Percentiles rank a stretch among this genome's conserved stretches.
These are phyloP conservation scores for Prietella phreatophila DNA, from an alignment of 2,113 vertebrate genomes.

Conservation along the genomic window DNA sequence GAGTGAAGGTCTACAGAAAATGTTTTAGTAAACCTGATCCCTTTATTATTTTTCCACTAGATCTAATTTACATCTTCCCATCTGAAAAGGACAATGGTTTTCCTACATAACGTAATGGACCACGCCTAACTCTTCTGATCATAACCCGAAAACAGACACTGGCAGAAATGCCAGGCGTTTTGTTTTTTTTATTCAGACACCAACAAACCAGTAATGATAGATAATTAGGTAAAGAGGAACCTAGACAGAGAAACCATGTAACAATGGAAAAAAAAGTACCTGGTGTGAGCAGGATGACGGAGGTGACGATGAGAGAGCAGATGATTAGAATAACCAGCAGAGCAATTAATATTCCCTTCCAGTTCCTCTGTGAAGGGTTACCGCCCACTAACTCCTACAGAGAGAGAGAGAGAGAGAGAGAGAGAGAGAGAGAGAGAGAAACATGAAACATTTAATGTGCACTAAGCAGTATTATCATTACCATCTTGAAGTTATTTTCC, in stretches of 20 bases:
- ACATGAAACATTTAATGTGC: too few species aligned
- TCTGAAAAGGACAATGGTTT: background rate
- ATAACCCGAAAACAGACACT: background rate
- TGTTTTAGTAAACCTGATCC: background rate
- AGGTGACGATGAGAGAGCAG: slow-evolving; percentile 98
- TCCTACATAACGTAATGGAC: background rate
- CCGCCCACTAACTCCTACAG: slow-evolving; percentile 95
- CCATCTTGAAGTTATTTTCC: too few species aligned
- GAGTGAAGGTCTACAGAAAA: background rate
- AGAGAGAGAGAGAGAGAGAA: background rate
- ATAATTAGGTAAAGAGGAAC: background rate
- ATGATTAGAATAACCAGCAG: slow-evolving; percentile 98
- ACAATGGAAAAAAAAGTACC: slow-evolving; percentile 68
- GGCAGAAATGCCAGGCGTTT: background rate
- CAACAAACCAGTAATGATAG: background rate
- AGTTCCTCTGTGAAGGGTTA: slow-evolving; percentile 97
- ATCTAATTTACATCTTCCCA: background rate
- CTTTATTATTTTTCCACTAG: background rate
- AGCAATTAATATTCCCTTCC: slow-evolving; percentile 98
- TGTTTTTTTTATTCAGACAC: background rate
- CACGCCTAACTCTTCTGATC: background rate
- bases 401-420: slow-evolving; percentile 37
- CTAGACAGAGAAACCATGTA: background rate
- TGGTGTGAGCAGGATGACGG: slow-evolving; percentile 97
- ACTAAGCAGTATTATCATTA: too few species aligned